phyloP scores from a whole-genome alignment of 2,888 invertebrate genomes.

The Stegophylla sp. region DNA sequence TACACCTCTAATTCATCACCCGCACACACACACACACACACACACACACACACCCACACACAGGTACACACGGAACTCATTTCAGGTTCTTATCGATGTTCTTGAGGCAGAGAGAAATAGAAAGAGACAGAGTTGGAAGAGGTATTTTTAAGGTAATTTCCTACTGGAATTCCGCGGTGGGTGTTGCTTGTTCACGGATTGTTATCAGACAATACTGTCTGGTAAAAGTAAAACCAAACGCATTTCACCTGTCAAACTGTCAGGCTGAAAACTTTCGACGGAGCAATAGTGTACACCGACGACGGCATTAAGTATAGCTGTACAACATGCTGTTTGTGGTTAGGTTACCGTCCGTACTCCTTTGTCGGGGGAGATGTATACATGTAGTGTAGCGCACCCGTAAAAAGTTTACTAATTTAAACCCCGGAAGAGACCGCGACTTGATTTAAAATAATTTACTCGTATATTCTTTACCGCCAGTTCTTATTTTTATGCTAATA shows the following conservation, averaged over 20 bases:
- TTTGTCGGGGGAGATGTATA: too few relatives aligned
- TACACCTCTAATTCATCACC: too few relatives aligned
- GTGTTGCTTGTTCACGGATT: neutral
- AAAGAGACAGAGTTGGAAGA: too few relatives aligned
- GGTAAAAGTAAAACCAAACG: constrained; percentile 41
- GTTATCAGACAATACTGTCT: constrained; percentile 5
- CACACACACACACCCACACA: neutral
- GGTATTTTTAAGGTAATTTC: neutral
- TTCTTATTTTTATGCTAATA: constrained; percentile 34
- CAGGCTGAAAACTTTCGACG: constrained; percentile 41
- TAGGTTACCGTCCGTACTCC: constrained; percentile 8
- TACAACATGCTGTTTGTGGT: constrained; percentile 50
- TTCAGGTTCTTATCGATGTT: neutral
- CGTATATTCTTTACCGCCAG: neutral
- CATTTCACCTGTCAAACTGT: constrained; percentile 51
- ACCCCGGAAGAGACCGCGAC: constrained; percentile 38
- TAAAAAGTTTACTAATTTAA: constrained; percentile 53
- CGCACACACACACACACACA: too few relatives aligned
- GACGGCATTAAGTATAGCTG: constrained; percentile 27
- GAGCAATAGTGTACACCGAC: constrained; percentile 16
- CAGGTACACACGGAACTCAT: too few relatives aligned
- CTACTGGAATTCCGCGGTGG: neutral
- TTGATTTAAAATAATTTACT: constrained; percentile 52
- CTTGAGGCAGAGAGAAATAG: too few relatives aligned
- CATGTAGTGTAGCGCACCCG: too few relatives aligned